A percentile compares a stretch with the other conserved stretches of the same genome.
These are phyloP conservation scores for Halocaridina rubra DNA, from an alignment of 2,888 invertebrate species.

Conservation along the genomic window DNA sequence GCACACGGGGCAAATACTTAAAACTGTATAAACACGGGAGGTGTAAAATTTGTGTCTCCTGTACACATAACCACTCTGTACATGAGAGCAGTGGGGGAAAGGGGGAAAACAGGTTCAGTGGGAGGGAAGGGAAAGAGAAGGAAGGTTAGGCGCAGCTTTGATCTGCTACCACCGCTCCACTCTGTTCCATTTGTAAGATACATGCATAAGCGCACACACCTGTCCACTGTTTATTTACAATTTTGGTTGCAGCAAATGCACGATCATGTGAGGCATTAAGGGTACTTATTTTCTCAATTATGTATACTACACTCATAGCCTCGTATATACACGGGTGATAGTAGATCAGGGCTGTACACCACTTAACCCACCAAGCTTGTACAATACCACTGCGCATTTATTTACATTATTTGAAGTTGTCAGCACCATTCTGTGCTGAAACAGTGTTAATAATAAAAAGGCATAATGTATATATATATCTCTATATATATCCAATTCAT, in stretches of 20 bases:
- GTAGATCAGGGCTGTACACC: conserved; percentile 24
- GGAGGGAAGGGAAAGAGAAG: conserved; percentile 3
- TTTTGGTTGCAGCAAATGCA: conserved; percentile 58
- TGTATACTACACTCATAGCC: conserved; percentile 30
- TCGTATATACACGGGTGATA: conserved; percentile 27
- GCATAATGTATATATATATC: conserved; percentile 37
- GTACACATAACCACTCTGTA: conserved; percentile 57
- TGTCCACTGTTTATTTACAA: conserved; percentile 54
- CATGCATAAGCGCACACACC: conserved; percentile 28
- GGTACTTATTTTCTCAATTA: conserved; percentile 5
- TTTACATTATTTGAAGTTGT: conserved; percentile 55
- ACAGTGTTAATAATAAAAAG: conserved; percentile 58
- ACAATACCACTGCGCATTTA: conserved; percentile 48
- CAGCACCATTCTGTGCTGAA: conserved; percentile 53
- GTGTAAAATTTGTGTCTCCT: conserved; percentile 61
- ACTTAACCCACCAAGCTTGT: conserved; percentile 44
- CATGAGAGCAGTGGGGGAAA: conserved; percentile 46
- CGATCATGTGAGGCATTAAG: conserved; percentile 25
- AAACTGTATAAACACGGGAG: conserved; percentile 58
- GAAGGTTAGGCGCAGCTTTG: not conserved
- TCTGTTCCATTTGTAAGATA: too few relatives aligned
- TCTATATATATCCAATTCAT: conserved; percentile 52
- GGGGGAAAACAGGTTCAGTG: not conserved
- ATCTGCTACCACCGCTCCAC: conserved; percentile 20
- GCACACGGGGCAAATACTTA: conserved; percentile 46